Base-by-base conservation (phyloP, 2,113 vertebrate species). In the Puffinus mauretanicus region DNA sequence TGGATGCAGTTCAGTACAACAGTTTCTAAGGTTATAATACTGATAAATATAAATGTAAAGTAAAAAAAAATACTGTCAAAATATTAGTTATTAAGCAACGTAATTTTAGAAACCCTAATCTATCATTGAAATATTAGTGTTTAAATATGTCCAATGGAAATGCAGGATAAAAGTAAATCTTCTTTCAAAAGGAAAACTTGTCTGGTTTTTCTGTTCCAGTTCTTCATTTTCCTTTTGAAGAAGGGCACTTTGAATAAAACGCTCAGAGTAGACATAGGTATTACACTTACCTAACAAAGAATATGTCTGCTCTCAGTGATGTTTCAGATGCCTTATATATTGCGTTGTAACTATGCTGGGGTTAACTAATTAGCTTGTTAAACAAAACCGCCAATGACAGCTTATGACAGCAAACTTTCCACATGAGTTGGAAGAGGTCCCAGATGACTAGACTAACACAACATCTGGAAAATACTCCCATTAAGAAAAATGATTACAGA, bases 391-490 rank as follows among this genome's bases (percentile, higher is more conserved):
- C 97, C 97, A 97, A 47, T 97, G 97, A 97, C 97, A 97, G 90
- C 93, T 96, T 95, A 98, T 98, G 98, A 98, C 97, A 98, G 97
- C 97, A 98, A 97, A 96, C 94, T 98, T 98, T 98, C 98, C 98
- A 98, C 98, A 97, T 85, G 90, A 93, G 36, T 73, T 98, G 98
- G 98, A 98, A 96, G 69, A 64, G 65, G 62, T 95, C 98, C 98
- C 96, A 71, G 97, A 96, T 75, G 96, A 97, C 98, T 95, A 97
- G 98, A 96, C 97, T 97, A 97, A 73, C 80, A 94, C 95, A 98
- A 98, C 98, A 98, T 98, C 98, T 98, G 98, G 97, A 98, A 98
- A 98, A 98, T 95, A 98, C 97, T 97, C 96, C 96, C 97, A 97
- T 98, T 98, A 98, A 98, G 96, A 98, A 97, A 98, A 98, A 97